phyloP scores from a whole-genome alignment of 2,888 invertebrate genomes.

The Scaptomyza tumidula region DNA sequence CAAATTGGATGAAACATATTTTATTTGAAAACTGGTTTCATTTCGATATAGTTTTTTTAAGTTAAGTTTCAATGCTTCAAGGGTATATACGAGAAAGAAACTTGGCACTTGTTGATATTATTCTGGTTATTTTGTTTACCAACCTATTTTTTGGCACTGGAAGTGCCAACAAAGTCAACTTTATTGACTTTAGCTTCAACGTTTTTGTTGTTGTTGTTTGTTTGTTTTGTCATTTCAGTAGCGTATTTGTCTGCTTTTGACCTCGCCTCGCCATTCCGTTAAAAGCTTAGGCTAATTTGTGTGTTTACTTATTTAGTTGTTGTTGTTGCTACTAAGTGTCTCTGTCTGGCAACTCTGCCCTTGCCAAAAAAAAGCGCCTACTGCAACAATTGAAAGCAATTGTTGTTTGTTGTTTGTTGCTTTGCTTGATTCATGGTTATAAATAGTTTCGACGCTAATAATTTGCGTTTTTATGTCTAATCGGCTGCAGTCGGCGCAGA shows the following conservation, averaged over 20 bases:
- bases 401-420: constrained; percentile 52
- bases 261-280: constrained; percentile 41
- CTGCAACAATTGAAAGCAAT: constrained; percentile 57
- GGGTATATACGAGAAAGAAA: constrained; percentile 22
- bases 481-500: constrained; percentile 63
- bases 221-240: constrained; percentile 67
- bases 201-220: constrained; percentile 33
- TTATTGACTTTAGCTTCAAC: constrained; percentile 48
- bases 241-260: constrained; percentile 46
- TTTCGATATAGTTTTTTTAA: neutral
- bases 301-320: constrained; percentile 42
- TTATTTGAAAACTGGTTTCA: constrained; percentile 1
- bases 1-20: neutral
- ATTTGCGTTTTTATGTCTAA: constrained; percentile 70
- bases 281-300: constrained; percentile 60
- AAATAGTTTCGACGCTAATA: constrained; percentile 67
- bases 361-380: constrained; percentile 43
- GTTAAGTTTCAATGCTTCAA: constrained; percentile 20
- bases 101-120: constrained; percentile 47
- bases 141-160: constrained; percentile 38
- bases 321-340: constrained; percentile 11
- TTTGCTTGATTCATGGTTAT: constrained; percentile 61
- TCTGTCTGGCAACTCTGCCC: constrained; percentile 34
- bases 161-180: constrained; percentile 44
- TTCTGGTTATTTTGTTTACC: constrained; percentile 47